A percentile compares a stretch with the other conserved stretches of the same genome.
Conservation (phyloP, 92 coral and sea anemone species). For the Virgularia gustaviana region DNA sequence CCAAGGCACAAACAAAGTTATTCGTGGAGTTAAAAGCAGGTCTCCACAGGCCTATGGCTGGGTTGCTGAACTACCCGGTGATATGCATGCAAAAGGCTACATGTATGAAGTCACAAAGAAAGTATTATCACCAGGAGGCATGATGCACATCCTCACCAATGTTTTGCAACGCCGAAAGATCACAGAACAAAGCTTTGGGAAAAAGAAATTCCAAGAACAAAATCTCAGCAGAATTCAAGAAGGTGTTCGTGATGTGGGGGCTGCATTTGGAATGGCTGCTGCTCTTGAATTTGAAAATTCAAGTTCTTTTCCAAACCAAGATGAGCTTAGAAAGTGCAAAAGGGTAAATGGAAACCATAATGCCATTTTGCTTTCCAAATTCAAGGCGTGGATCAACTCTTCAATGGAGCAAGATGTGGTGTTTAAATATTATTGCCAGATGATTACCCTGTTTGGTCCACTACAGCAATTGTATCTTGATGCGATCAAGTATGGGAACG, state of each 20-base stretch:
- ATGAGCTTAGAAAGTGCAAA: not conserved
- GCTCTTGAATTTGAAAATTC: conserved; percentile 28
- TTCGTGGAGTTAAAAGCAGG: conserved; percentile 16
- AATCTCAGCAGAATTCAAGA: conserved; percentile 10
- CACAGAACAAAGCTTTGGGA: conserved; percentile 45
- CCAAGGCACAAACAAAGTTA: conserved; percentile 41
- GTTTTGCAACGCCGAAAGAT: conserved; percentile 43
- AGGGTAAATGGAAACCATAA: conserved; percentile 34
- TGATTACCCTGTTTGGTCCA: conserved; percentile 55
- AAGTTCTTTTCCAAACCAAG: conserved; percentile 31
- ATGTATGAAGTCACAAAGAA: conserved; percentile 54
- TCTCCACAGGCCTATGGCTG: conserved; percentile 40
- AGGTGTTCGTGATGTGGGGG: conserved; percentile 6
- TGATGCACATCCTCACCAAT: conserved; percentile 23
- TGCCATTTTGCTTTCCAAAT: conserved; percentile 12
- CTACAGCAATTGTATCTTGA: conserved; percentile 27
- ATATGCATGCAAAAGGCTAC: conserved; percentile 52
- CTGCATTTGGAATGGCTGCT: conserved; percentile 32
- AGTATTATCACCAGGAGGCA: conserved; percentile 34
- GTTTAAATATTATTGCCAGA: conserved; percentile 41
- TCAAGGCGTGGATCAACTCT: conserved; percentile 25
- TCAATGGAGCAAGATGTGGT: not conserved
- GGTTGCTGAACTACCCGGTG: conserved; percentile 54
- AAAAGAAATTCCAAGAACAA: conserved; percentile 22
- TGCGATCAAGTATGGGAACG: conserved; percentile 42